A percentile compares a stretch with the other conserved stretches of the same genome.
phyloP scores from a whole-genome alignment of 2,797 vertebrate genomes.

The Syndactyla subalaris region DNA sequence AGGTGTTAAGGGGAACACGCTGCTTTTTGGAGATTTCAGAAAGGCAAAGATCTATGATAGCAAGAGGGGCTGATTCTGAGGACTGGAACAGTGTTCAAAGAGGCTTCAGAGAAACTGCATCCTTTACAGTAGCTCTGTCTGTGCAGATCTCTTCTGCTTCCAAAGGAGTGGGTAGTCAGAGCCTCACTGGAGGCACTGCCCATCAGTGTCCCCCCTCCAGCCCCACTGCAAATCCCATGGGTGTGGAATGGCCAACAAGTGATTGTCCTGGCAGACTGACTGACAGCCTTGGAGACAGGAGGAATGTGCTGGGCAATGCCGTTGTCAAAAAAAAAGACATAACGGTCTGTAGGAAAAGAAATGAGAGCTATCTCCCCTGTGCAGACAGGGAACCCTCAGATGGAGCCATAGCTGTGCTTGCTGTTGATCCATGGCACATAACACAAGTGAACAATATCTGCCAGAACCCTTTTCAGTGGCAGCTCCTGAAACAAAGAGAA shows the following conservation, averaged over 20 bases:
- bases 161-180: background rate
- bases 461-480: background rate
- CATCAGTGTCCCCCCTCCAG: background rate
- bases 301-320: background rate
- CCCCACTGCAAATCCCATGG: background rate
- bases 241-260: background rate
- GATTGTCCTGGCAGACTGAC: background rate
- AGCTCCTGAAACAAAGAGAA: background rate
- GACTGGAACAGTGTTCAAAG: background rate
- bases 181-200: rapidly evolving
- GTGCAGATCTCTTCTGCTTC: background rate
- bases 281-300: background rate
- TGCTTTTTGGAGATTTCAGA: background rate
- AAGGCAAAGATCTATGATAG: background rate
- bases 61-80: background rate
- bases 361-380: background rate
- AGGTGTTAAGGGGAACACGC: background rate
- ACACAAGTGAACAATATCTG: background rate
- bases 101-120: background rate
- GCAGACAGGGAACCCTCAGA: background rate
- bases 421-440: background rate
- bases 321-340: background rate
- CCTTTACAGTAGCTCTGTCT: background rate
- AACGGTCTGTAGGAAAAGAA: background rate
- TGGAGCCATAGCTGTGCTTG: background rate